A percentile compares a stretch with the other conserved stretches of the same genome.
Conservation (phyloP, 2,797 vertebrate genomes). For the Heliangelus exortis region DNA sequence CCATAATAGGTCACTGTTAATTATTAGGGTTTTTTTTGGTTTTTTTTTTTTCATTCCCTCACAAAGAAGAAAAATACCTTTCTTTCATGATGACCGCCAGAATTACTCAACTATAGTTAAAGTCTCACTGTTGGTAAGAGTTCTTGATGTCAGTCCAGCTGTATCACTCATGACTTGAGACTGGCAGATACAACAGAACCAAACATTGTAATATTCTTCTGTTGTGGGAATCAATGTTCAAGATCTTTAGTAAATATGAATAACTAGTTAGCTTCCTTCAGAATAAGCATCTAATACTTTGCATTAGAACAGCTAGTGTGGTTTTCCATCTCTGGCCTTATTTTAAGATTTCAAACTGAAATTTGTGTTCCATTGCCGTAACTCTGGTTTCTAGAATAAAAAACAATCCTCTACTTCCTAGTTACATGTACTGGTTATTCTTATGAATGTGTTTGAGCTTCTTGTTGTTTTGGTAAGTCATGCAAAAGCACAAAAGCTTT, state of each 20-base stretch:
- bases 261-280: not conserved
- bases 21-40: not conserved
- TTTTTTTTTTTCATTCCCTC: not conserved
- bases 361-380: not conserved
- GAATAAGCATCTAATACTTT: slow-evolving; percentile 6
- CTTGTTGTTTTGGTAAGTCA: slow-evolving; percentile 16
- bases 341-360: slow-evolving; percentile 35
- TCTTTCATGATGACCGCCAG: not conserved
- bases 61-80: not conserved
- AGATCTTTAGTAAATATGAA: slow-evolving; percentile 3
- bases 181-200: not conserved
- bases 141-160: not conserved
- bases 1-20: not conserved
- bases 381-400: not conserved
- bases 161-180: not conserved
- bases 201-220: not conserved
- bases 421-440: not conserved
- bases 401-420: not conserved
- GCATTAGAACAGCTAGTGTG: not conserved
- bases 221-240: slow-evolving; percentile 24
- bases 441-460: slow-evolving; percentile 13
- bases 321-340: not conserved
- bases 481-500: slow-evolving; percentile 16
- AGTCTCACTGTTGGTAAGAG: not conserved
- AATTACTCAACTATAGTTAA: not conserved